Evolutionary conservation across 2,113 vertebrate species (phyloP).

Genomic region (Lagopus leucura): DNA sequence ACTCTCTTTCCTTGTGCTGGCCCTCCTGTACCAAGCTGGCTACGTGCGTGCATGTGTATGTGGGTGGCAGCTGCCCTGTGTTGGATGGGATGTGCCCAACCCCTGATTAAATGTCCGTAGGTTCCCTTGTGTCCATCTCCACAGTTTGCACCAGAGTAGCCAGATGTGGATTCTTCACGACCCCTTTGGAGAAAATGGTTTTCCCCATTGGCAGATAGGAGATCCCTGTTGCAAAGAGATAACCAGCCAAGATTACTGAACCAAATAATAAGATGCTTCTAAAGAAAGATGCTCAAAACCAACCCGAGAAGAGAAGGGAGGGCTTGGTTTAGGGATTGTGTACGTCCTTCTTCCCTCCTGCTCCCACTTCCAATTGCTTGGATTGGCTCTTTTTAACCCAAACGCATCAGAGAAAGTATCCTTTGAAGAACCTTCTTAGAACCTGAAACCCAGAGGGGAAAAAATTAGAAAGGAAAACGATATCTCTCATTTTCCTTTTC

Average conservation of each 20-base stretch:
- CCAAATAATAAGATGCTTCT: slow-evolving; percentile 23
- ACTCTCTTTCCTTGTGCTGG: not conserved
- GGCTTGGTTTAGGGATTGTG: not conserved
- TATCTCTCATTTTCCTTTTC: slow-evolving; percentile 30
- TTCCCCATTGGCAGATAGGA: not conserved
- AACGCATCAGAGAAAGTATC: not conserved
- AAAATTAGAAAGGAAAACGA: slow-evolving; percentile 24
- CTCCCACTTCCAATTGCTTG: not conserved
- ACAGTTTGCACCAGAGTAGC: not conserved
- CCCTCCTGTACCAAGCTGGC: not conserved
- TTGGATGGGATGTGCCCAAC: slow-evolving; percentile 5
- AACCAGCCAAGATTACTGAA: not conserved
- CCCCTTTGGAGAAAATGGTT: not conserved
- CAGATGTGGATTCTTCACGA: not conserved
- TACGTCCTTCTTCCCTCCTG: not conserved
- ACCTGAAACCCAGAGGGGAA: slow-evolving; percentile 18
- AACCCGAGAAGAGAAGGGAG: not conserved
- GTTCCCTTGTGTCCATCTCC: not conserved
- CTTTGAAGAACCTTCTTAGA: not conserved
- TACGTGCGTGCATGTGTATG: slow-evolving; percentile 25
- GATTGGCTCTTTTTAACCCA: not conserved
- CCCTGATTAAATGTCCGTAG: not conserved
- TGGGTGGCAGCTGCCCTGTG: not conserved
- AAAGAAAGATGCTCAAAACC: slow-evolving; percentile 5
- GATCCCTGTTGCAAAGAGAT: not conserved